Percentiles rank a stretch among this genome's conserved stretches.
phyloP scores from a whole-genome alignment of 2,888 invertebrate species.

The Dioctria rufipes region DNA sequence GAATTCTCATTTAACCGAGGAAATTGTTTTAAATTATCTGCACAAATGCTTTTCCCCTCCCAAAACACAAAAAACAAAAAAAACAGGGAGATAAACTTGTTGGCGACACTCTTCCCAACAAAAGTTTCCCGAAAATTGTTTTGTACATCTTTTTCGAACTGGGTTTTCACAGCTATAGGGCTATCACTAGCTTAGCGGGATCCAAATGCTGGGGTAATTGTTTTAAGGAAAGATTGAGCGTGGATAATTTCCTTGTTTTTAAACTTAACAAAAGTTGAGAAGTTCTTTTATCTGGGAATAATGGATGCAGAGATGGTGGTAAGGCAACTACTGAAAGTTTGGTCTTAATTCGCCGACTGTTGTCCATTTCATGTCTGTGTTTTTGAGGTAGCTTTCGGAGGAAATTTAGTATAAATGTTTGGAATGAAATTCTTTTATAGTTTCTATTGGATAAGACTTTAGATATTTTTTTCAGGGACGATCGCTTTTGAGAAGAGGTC shows the following conservation, averaged over 20 bases:
- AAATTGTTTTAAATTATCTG: conserved; percentile 24
- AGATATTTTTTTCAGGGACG: too few species aligned
- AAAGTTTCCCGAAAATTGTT: conserved; percentile 19
- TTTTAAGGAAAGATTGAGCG: neutral
- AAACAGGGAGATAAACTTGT: neutral
- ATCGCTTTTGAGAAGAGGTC: too few species aligned
- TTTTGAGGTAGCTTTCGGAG: too few species aligned
- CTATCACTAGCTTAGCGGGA: neutral
- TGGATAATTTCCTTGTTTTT: neutral
- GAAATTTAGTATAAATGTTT: too few species aligned
- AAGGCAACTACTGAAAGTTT: neutral
- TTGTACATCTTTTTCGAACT: conserved; percentile 14
- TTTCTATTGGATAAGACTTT: too few species aligned
- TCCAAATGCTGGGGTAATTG: neutral
- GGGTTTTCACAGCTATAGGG: neutral
- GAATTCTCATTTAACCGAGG: conserved; percentile 15
- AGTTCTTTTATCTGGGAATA: neutral
- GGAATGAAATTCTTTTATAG: too few species aligned
- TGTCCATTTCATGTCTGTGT: too few species aligned
- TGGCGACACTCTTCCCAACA: neutral
- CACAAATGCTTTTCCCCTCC: neutral
- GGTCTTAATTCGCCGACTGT: too few species aligned
- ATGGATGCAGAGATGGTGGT: too few species aligned
- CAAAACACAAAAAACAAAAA: neutral
- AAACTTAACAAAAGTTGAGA: neutral